These are phyloP conservation scores for Drymonia ruficornis DNA, from an alignment of 2,888 invertebrate species.

Conservation along the genomic window DNA sequence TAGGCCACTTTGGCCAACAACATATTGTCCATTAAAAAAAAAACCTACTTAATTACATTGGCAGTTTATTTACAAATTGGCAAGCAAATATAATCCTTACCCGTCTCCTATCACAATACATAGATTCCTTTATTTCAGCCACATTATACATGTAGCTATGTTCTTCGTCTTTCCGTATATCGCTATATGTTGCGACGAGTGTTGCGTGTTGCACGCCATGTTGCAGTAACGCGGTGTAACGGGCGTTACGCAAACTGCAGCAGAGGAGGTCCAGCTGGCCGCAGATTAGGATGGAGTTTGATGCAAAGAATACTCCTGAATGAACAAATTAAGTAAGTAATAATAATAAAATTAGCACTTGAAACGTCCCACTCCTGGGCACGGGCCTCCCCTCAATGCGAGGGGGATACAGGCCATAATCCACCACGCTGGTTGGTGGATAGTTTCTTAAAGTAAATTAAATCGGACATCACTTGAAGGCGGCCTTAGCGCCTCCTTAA, in stretches of 20 bases:
- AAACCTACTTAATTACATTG: too few species aligned
- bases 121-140: conserved; percentile 53
- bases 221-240: conserved; percentile 64
- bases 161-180: conserved; percentile 57
- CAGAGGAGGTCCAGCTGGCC: conserved; percentile 75
- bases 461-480: too few species aligned
- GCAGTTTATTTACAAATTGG: too few species aligned
- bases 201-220: conserved; percentile 51
- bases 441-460: too few species aligned
- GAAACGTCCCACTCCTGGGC: too few species aligned
- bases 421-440: too few species aligned
- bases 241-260: conserved; percentile 68
- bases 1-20: too few species aligned
- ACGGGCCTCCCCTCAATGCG: too few species aligned
- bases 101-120: conserved; percentile 56
- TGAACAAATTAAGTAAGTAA: not conserved
- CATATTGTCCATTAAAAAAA: too few species aligned
- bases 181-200: conserved; percentile 34
- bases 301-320: conserved; percentile 71
- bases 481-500: too few species aligned
- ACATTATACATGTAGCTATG: conserved; percentile 63
- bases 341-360: too few species aligned
- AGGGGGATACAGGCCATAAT: too few species aligned
- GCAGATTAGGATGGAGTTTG: conserved; percentile 70
- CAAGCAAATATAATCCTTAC: conserved; percentile 30